phyloP scores from a whole-genome alignment of 92 coral and sea anemone genomes.

The Epizoanthus illoricatus region DNA sequence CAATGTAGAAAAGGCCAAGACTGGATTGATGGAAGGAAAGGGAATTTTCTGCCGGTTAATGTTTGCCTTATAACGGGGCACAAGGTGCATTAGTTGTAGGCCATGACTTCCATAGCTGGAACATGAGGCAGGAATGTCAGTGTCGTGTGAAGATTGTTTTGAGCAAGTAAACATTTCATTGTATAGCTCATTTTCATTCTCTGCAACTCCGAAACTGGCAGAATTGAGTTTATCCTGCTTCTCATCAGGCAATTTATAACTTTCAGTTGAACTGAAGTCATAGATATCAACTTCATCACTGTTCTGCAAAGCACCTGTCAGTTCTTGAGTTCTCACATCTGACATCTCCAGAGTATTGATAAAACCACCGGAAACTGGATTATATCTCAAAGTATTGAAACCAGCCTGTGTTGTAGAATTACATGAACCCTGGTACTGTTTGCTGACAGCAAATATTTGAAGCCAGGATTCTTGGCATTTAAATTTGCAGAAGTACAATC shows the following conservation, averaged over 20 bases:
- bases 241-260: not conserved
- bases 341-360: not conserved
- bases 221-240: not conserved
- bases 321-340: not conserved
- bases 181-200: not conserved
- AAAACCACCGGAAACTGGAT: not conserved
- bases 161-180: not conserved
- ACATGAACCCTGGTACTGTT: not conserved
- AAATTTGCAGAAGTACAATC: slow-evolving; percentile 22
- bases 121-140: not conserved
- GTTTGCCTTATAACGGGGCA: too few species aligned
- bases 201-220: not conserved
- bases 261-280: not conserved
- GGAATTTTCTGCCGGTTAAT: not conserved
- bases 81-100: too few species aligned
- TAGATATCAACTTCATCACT: slow-evolving; percentile 1
- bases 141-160: not conserved
- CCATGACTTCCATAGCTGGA: too few species aligned
- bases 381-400: not conserved
- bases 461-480: not conserved
- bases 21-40: not conserved
- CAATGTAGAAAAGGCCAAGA: not conserved
- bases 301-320: not conserved
- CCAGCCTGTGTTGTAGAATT: too few species aligned
- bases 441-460: not conserved